Percentiles rank a stretch among this genome's conserved stretches.
phyloP scores from a whole-genome alignment of 2,797 vertebrate species.

The Hylomyscus alleni region DNA sequence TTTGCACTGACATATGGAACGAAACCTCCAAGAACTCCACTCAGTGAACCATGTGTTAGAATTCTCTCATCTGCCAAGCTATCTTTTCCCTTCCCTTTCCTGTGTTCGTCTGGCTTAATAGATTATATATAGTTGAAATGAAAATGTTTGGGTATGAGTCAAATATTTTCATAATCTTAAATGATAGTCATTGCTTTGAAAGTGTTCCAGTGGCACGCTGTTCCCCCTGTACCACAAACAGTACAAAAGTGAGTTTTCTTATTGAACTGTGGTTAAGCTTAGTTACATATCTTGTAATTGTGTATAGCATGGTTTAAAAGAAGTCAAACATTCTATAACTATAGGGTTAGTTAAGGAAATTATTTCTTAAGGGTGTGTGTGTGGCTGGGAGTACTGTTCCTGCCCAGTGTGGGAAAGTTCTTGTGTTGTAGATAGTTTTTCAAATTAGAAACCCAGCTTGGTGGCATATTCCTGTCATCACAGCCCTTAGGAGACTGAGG shows the following conservation, averaged over 20 bases:
- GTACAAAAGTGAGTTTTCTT: slow-evolving; percentile 71
- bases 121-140: slow-evolving; percentile 25
- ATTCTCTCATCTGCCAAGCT: slow-evolving; percentile 59
- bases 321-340: slow-evolving; percentile 32
- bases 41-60: slow-evolving; percentile 28
- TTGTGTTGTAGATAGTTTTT: slow-evolving; percentile 69
- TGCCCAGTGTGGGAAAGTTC: slow-evolving; percentile 59
- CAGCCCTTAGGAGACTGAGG: neutral
- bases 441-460: slow-evolving; percentile 7
- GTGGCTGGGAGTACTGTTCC: slow-evolving; percentile 59
- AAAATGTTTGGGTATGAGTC: slow-evolving; percentile 18
- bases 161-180: slow-evolving; percentile 69
- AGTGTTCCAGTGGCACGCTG: slow-evolving; percentile 7
- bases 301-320: slow-evolving; percentile 53
- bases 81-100: slow-evolving; percentile 57
- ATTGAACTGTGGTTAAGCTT: slow-evolving; percentile 47
- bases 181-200: slow-evolving; percentile 70
- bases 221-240: slow-evolving; percentile 62
- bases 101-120: slow-evolving; percentile 75
- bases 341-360: slow-evolving; percentile 62
- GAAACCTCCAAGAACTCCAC: slow-evolving; percentile 73
- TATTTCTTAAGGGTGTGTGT: neutral
- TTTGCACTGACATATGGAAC: slow-evolving; percentile 18
- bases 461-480: neutral
- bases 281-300: slow-evolving; percentile 59